Evolutionary conservation across 1,140 invertebrate genomes (phyloP).

Genomic region (Meteorus sp.): DNA sequence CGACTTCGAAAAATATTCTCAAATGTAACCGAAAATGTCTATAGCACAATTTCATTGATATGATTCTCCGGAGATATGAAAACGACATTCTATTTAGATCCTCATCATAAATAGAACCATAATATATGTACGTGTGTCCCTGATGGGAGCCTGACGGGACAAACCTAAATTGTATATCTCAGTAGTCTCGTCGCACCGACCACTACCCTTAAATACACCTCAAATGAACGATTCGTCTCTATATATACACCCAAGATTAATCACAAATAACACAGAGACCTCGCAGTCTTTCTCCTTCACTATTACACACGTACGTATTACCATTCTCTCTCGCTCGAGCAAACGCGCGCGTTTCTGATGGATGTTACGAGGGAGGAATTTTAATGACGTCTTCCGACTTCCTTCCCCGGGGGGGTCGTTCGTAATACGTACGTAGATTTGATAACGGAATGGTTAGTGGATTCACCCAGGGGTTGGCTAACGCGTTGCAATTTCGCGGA

Average conservation of each 20-base stretch:
- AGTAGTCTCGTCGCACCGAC: background rate
- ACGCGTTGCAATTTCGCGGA: constrained; percentile 53
- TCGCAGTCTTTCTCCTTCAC: background rate
- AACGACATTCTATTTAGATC: constrained; percentile 2
- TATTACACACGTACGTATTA: too few relatives aligned
- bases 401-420: constrained; percentile 16
- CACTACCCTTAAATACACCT: constrained; percentile 5
- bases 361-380: constrained; percentile 39
- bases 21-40: background rate
- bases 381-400: constrained; percentile 35
- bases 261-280: constrained; percentile 19
- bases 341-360: constrained; percentile 34
- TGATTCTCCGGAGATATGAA: background rate
- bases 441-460: constrained; percentile 59
- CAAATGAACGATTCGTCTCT: constrained; percentile 20
- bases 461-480: constrained; percentile 46
- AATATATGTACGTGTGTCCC: too few relatives aligned
- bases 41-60: constrained; percentile 23
- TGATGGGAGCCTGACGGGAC: too few relatives aligned
- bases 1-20: background rate
- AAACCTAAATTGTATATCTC: background rate
- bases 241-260: constrained; percentile 25
- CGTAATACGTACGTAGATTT: constrained; percentile 54
- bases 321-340: constrained; percentile 8
- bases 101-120: constrained; percentile 41